Evolutionary conservation across 2,113 vertebrate species (phyloP), one percentile per base, ranked within the genome.

Genomic region (Dendropsophus ebraccatus): DNA sequence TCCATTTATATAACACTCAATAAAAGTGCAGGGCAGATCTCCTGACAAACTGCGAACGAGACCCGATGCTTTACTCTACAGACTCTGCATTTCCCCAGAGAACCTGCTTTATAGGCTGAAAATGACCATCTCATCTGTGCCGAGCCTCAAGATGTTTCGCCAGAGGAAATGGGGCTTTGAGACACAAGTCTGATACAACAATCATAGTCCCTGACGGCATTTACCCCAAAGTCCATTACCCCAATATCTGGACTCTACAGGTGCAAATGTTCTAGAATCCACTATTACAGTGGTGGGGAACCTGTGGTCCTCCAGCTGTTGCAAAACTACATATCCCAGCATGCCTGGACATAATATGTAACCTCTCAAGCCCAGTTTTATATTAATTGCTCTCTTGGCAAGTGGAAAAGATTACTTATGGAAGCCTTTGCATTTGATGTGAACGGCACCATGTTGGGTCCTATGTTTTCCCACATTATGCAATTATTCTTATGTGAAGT

Each of bases 31-130:
- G 9, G 16, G 30, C 87, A 62, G 28, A 19, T 79, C 45, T 0
- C 45, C 75, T 87, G 41, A 87, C 56, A 83, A 32, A 32, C 87
- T 91, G 60, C 10, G 37, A 84, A 72, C 0, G 0, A 62, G 67
- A 25, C 49, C 67, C 41, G 14, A n/a, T 14, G 28, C 60, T 49
- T 47, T 78, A 81, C 80, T 37, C 58, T 83, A 81, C 28, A 12
- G 67, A 35, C n/a, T n/a, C n/a, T n/a, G n/a, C 30, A 35, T 19
- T 17, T 28, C 47, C 47, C 28, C 13, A 21, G 32, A 60, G 50
- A 21, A 69, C 23, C 12, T 10, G 32, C 65, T 69, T 35, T 35
- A 69, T 35, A 13, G 35, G 65, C 30, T 69, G 65, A 6, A 32
- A 69, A 69, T 19, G 30, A 69, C 65, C 65, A 35, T 35, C 65